Evolutionary conservation across 2,797 vertebrate genomes (phyloP).

Genomic region (Kryptolebias ocellatus): DNA sequence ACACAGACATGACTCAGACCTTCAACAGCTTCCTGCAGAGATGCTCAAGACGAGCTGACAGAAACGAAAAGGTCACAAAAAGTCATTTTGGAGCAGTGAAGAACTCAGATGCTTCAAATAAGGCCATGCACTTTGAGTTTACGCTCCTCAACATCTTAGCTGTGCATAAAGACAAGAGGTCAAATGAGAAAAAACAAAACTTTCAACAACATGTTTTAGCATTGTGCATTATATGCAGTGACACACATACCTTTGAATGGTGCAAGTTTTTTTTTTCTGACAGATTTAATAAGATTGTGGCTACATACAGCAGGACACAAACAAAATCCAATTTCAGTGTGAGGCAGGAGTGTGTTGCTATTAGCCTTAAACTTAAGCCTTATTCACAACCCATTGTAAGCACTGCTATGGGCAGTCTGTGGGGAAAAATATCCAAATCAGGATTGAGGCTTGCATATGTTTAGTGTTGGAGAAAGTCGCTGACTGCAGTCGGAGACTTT

Average conservation of each 20-base stretch:
- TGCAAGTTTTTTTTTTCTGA: not conserved
- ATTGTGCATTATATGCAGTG: not conserved
- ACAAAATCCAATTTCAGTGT: not conserved
- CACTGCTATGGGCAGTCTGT: too few species aligned
- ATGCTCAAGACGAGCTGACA: constrained; percentile 37
- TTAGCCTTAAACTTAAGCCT: too few species aligned
- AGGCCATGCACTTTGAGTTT: constrained; percentile 19
- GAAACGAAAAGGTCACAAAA: constrained; percentile 51
- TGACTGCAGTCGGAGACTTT: too few species aligned
- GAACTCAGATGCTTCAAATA: constrained; percentile 31
- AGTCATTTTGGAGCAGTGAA: constrained; percentile 36
- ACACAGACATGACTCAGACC: constrained; percentile 50
- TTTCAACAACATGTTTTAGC: not conserved
- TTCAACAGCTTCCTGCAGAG: constrained; percentile 40
- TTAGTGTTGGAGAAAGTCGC: too few species aligned
- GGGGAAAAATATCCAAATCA: too few species aligned
- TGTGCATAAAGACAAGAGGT: constrained; percentile 9
- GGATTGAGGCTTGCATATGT: too few species aligned
- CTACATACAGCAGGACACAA: too few species aligned
- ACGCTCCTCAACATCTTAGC: not conserved
- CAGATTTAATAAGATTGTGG: not conserved
- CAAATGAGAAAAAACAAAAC: not conserved
- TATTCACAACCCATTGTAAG: too few species aligned
- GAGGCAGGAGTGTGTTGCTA: not conserved
- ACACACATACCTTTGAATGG: not conserved